phyloP scores from a whole-genome alignment of 2,797 vertebrate species.

The Muraenolepis orangiensis region DNA sequence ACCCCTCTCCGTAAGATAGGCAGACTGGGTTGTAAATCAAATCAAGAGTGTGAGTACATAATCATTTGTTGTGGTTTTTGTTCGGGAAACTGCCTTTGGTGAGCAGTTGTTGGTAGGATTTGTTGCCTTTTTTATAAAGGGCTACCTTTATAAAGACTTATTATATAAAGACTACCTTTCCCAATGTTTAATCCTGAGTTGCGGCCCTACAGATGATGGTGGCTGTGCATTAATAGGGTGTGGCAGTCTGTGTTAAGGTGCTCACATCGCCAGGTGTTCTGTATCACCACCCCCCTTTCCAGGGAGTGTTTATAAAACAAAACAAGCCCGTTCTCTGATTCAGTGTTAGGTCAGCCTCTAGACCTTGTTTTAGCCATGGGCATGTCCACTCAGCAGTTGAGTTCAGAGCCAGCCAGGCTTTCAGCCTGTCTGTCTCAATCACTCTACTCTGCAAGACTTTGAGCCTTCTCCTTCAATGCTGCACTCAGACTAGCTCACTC shows the following conservation, averaged over 20 bases:
- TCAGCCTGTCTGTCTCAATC: conserved; percentile 13
- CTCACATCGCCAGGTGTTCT: background rate
- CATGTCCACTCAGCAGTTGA: background rate
- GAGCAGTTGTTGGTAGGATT: background rate
- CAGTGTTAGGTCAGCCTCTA: background rate
- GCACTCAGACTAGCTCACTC: conserved; percentile 3
- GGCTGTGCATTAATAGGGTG: background rate
- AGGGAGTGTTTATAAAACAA: background rate
- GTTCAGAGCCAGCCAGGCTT: background rate
- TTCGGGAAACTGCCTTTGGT: background rate
- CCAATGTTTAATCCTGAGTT: background rate
- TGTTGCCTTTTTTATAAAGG: background rate
- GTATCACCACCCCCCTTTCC: background rate
- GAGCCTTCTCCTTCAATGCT: background rate
- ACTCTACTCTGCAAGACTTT: conserved; percentile 26
- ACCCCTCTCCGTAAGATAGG: background rate
- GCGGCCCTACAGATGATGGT: background rate
- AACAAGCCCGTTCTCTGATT: background rate
- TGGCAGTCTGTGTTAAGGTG: background rate
- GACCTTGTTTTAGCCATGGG: background rate
- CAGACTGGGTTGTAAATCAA: too few relatives aligned
- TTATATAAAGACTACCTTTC: background rate
- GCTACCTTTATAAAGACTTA: too few relatives aligned
- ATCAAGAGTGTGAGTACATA: too few relatives aligned
- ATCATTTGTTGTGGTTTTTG: too few relatives aligned